Base-by-base conservation (phyloP, 1,140 invertebrate species). In the Zophobas atratus region DNA sequence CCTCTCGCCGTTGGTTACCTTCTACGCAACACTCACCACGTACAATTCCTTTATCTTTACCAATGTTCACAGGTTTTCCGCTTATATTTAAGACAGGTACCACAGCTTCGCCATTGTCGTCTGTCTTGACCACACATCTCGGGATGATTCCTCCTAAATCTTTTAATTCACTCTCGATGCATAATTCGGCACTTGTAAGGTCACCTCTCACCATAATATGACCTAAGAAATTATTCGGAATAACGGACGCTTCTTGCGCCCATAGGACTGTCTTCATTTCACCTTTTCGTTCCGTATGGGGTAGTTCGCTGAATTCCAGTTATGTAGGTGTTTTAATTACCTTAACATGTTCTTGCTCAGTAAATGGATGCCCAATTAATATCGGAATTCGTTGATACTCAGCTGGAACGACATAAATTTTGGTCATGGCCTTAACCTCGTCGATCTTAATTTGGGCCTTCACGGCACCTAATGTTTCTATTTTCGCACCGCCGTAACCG, bases 101-200 rank as follows among this genome's bases (percentile, higher is more conserved):
- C 0, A 73, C 46, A 2, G 70, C 20, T 3, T 55, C 38, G 51
- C 48, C 70, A 38, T 70, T 34, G 6, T 39, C 8, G 41, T 41
- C 38, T 33, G 63, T 70, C 1, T 6, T 70, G 1, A 70, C 3
- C n/a, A 70, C 39, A 70, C 39, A 70, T 3, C 63, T 1, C 3
- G 63, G 70, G 5, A 72, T n/a, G 2, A 6, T 3, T 8, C 48
- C 32, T 32, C 48, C 70, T 8, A 41, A 2, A 35, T 53, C 46
- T 33, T 48, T n/a, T n/a, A 72, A 8, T 4, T 46, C 70, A 32
- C 70, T 46, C 51, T 72, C 70, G 33, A 72, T 35, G 34, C 48
- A 70, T 32, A 70, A 46, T 20, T 6, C 34, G 8, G 48, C 48
- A 3, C 6, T 3, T 4, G 43, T 8, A 1, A 72, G 6, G 34